phyloP scores from a whole-genome alignment of 2,113 vertebrate genomes.

The Leucosticte australis region DNA sequence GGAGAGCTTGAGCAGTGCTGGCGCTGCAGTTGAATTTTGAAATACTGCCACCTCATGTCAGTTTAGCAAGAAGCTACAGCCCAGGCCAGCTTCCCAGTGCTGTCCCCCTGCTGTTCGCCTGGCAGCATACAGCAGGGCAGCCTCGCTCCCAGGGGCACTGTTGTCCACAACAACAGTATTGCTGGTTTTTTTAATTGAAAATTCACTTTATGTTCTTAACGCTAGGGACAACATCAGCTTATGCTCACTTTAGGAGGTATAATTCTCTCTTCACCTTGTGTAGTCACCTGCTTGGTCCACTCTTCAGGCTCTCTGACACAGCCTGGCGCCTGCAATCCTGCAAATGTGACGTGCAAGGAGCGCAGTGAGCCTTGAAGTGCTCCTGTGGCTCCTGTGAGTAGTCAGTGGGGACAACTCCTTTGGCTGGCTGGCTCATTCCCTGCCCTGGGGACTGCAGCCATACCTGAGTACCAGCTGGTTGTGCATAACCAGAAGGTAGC shows the following conservation, averaged over 20 bases:
- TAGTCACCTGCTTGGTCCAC: not conserved
- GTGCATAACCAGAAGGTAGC: rapidly evolving
- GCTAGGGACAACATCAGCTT: rapidly evolving
- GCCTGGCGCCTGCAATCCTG: not conserved
- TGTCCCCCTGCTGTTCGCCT: not conserved
- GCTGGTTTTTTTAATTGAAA: not conserved
- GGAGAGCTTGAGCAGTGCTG: not conserved
- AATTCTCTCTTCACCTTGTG: not conserved
- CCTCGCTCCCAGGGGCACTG: not conserved
- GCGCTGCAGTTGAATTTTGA: not conserved
- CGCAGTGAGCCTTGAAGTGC: not conserved
- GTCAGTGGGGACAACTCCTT: rapidly evolving
- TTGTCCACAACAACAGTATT: not conserved
- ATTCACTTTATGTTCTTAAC: not conserved
- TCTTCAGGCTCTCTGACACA: not conserved
- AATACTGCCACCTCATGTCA: conserved; percentile 7
- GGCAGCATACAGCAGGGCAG: not conserved
- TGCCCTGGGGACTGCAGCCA: rapidly evolving
- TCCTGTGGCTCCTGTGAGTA: not conserved
- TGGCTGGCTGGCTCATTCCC: not conserved
- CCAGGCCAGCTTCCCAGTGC: not conserved
- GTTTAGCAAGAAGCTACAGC: not conserved
- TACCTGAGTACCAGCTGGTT: rapidly evolving
- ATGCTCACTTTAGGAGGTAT: not conserved
- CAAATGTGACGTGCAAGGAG: not conserved